Evolutionary conservation across 92 coral and sea anemone species (phyloP).

Genomic region (Phenganax subtilis): DNA sequence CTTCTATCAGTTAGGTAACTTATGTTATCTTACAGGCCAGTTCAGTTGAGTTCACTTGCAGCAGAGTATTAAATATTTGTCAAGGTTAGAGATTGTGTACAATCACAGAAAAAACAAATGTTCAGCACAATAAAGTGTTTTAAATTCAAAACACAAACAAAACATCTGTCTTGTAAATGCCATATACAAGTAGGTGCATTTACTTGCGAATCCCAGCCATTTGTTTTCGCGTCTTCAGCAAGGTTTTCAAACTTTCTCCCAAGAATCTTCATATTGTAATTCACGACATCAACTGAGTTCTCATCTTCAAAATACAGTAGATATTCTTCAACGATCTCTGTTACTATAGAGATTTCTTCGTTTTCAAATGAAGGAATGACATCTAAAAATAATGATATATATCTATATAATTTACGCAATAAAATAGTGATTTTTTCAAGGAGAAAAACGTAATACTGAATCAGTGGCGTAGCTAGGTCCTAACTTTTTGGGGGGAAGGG

Average conservation of each 20-base stretch:
- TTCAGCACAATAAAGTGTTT: background rate
- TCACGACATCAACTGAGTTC: constrained; percentile 6
- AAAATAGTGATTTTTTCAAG: background rate
- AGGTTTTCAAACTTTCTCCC: constrained; percentile 33
- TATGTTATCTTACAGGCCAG: too few relatives aligned
- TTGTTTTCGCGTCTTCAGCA: constrained; percentile 24
- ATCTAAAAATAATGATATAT: constrained; percentile 2
- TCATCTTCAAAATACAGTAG: constrained; percentile 31
- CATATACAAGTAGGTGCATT: background rate
- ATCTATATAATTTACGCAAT: background rate
- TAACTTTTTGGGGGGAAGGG: too few relatives aligned
- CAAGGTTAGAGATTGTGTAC: background rate
- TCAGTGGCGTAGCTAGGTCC: too few relatives aligned
- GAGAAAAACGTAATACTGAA: too few relatives aligned
- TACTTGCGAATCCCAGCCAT: constrained; percentile 31
- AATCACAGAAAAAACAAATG: background rate
- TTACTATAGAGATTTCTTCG: constrained; percentile 34
- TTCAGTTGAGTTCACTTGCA: background rate
- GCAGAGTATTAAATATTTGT: background rate
- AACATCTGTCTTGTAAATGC: background rate
- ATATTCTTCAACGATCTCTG: constrained; percentile 34
- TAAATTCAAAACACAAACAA: background rate
- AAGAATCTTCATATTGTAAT: constrained; percentile 30
- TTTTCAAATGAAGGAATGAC: constrained; percentile 12
- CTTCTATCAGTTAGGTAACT: too few relatives aligned